phyloP scores from a whole-genome alignment of 2,888 invertebrate genomes.

The Mimas tiliae region DNA sequence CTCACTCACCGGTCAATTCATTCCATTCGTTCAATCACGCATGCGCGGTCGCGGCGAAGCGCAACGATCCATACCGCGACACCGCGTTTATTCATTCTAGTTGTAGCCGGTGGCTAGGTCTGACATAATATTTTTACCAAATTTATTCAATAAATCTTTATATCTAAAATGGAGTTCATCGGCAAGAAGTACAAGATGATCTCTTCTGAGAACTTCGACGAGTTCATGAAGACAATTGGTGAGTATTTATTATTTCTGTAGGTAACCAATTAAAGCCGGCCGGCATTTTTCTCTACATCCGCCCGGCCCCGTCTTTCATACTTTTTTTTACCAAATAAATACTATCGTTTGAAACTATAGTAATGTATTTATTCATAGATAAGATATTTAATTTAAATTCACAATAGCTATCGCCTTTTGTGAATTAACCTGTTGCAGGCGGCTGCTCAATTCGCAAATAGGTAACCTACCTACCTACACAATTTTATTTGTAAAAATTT shows the following conservation, averaged over 20 bases:
- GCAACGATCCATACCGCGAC: conserved; percentile 3
- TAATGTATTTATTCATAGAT: background rate
- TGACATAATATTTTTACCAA: conserved; percentile 44
- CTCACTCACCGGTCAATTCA: conserved; percentile 24
- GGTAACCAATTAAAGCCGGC: conserved; percentile 54
- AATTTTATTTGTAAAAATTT: background rate
- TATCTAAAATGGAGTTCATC: conserved; percentile 77
- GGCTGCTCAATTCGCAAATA: background rate
- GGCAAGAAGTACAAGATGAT: conserved; percentile 93
- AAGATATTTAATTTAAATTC: background rate
- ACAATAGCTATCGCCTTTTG: background rate
- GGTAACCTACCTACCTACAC: background rate
- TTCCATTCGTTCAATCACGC: conserved; percentile 50
- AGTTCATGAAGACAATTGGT: conserved; percentile 95
- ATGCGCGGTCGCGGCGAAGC: conserved; percentile 38
- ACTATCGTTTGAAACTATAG: background rate
- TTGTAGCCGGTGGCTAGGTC: conserved; percentile 55
- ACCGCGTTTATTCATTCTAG: conserved; percentile 61
- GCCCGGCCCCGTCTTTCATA: background rate
- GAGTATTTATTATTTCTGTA: conserved; percentile 64
- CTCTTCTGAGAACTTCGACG: conserved; percentile 93
- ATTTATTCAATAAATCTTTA: conserved; percentile 42
- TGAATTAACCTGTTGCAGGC: background rate
- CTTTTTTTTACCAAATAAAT: background rate
- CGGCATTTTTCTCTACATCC: conserved; percentile 45